These are phyloP conservation scores for Zaprionus obscuricornis DNA, from an alignment of 2,888 invertebrate genomes.

Conservation along the genomic window DNA sequence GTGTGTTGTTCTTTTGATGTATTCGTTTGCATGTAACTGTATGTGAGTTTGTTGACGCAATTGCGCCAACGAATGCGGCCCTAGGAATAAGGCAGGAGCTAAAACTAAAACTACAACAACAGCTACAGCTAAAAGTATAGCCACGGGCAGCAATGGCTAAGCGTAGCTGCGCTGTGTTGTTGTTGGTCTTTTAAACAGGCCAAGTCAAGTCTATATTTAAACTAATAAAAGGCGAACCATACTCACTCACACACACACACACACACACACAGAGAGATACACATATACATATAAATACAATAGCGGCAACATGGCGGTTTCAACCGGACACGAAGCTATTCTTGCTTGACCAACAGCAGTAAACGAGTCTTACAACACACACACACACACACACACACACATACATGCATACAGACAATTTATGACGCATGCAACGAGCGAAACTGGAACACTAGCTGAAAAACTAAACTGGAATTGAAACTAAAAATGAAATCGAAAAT, in stretches of 20 bases:
- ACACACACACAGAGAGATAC: conserved; percentile 6
- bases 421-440: conserved; percentile 47
- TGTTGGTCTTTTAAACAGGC: conserved; percentile 45
- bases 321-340: conserved; percentile 46
- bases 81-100: conserved; percentile 39
- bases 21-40: too few relatives aligned
- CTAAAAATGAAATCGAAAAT: conserved; percentile 1
- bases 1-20: conserved; percentile 10
- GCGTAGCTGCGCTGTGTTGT: not conserved
- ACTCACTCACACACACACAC: too few relatives aligned
- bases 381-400: too few relatives aligned
- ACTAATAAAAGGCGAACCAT: conserved; percentile 72
- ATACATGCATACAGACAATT: conserved; percentile 32
- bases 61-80: conserved; percentile 61
- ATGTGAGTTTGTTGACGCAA: conserved; percentile 74
- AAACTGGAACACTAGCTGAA: conserved; percentile 22
- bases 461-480: conserved; percentile 4
- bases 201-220: conserved; percentile 73
- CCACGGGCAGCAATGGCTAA: conserved; percentile 15
- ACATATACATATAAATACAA: too few relatives aligned
- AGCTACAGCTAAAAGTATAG: conserved; percentile 33
- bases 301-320: conserved; percentile 37
- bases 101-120: too few relatives aligned
- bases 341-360: conserved; percentile 30
- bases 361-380: too few relatives aligned